Conservation (phyloP, 2,888 invertebrate species). For the Rosalia funebris region DNA sequence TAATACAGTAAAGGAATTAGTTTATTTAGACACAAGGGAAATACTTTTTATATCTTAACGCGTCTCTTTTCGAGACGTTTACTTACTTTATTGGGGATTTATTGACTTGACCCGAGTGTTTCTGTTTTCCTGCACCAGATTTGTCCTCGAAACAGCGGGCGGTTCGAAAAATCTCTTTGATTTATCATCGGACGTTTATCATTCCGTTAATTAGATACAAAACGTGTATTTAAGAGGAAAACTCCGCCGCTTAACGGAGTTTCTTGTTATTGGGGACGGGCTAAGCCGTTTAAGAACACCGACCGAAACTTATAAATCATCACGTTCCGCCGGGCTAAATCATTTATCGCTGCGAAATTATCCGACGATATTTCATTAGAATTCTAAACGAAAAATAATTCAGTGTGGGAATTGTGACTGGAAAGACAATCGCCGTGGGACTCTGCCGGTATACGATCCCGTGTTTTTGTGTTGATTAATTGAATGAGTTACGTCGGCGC, state of each 20-base stretch:
- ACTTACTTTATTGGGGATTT: too few relatives aligned
- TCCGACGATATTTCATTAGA: conserved; percentile 49
- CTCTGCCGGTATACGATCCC: conserved; percentile 35
- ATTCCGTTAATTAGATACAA: not conserved
- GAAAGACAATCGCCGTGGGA: conserved; percentile 49
- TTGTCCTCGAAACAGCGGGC: too few relatives aligned
- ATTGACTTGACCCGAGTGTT: too few relatives aligned
- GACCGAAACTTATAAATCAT: too few relatives aligned
- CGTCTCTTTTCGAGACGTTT: too few relatives aligned
- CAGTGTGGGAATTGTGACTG: conserved; percentile 52
- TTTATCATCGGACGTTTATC: not conserved
- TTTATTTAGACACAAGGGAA: too few relatives aligned
- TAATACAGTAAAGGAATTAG: too few relatives aligned
- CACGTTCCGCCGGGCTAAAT: conserved; percentile 35
- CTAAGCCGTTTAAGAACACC: conserved; percentile 1
- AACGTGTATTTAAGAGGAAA: not conserved
- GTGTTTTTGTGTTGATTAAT: conserved; percentile 48
- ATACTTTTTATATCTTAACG: too few relatives aligned
- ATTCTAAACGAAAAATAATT: conserved; percentile 52
- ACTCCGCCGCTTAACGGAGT: not conserved
- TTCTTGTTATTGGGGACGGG: not conserved
- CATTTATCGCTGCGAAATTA: conserved; percentile 47
- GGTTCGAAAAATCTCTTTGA: not conserved
- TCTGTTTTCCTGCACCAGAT: too few relatives aligned
- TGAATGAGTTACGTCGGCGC: conserved; percentile 34